Percentiles rank a stretch among this genome's conserved stretches.
Conservation (phyloP, 2,888 invertebrate genomes). For the Leucophora obtusa region DNA sequence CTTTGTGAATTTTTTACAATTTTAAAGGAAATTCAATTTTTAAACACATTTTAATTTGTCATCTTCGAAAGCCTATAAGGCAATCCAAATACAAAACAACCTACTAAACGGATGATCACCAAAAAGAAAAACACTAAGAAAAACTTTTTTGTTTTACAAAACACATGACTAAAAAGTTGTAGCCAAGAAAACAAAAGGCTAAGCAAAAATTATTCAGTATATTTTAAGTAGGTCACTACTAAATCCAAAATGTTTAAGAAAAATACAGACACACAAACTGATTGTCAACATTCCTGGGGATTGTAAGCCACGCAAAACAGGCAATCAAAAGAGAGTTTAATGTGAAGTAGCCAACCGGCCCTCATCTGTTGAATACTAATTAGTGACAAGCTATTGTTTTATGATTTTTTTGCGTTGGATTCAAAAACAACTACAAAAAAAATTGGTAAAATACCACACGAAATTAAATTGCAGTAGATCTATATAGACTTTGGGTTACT, state of each 20-base stretch:
- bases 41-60: constrained; percentile 64
- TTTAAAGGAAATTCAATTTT: constrained; percentile 54
- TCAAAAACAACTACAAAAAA: constrained; percentile 33
- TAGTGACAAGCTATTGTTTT: constrained; percentile 62
- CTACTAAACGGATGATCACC: constrained; percentile 36
- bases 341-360: constrained; percentile 35
- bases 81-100: constrained; percentile 46
- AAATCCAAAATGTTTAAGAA: constrained; percentile 55
- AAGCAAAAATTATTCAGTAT: constrained; percentile 40
- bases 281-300: constrained; percentile 56
- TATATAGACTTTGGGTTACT: background rate
- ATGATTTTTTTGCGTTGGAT: constrained; percentile 36
- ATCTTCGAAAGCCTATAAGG: constrained; percentile 49
- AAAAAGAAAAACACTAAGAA: background rate
- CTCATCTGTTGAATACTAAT: constrained; percentile 64
- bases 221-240: constrained; percentile 59
- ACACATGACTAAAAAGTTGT: background rate
- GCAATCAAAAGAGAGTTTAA: constrained; percentile 36
- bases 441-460: constrained; percentile 37
- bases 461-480: constrained; percentile 9
- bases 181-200: constrained; percentile 34
- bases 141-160: constrained; percentile 1
- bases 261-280: constrained; percentile 22
- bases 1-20: background rate
- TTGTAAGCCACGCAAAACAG: constrained; percentile 59